These are phyloP conservation scores for Sylvia atricapilla DNA, from an alignment of 2,113 vertebrate species.

Conservation along the genomic window DNA sequence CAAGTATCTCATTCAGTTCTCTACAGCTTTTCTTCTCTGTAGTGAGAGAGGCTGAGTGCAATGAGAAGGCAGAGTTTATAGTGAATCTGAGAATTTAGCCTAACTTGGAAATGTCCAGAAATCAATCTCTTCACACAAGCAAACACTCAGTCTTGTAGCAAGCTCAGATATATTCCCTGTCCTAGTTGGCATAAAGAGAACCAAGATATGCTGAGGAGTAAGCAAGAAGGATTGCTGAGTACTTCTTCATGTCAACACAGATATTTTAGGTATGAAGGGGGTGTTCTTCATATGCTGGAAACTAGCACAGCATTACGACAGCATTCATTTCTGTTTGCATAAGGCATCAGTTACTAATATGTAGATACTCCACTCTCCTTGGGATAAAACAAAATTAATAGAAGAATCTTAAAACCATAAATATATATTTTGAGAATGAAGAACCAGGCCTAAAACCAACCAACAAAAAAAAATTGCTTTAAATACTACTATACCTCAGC, in stretches of 20 bases:
- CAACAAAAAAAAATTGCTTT: neutral
- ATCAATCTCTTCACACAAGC: neutral
- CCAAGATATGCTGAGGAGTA: neutral
- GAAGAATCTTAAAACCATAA: neutral
- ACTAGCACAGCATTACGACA: neutral
- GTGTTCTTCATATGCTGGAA: neutral
- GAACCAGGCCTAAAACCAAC: neutral
- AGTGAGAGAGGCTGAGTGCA: neutral
- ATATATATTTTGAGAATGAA: neutral
- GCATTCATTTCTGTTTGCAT: neutral
- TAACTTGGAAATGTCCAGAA: neutral
- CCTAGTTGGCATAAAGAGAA: neutral
- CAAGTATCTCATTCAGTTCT: neutral
- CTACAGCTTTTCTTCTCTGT: neutral
- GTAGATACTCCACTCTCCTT: neutral
- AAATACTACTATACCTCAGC: neutral
- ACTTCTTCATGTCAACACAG: neutral
- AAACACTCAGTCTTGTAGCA: neutral
- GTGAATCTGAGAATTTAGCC: neutral
- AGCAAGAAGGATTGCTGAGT: neutral
- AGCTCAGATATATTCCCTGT: neutral
- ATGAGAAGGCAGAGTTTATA: neutral
- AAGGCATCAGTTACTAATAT: neutral
- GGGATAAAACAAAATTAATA: neutral
- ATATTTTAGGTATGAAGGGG: neutral